These are phyloP conservation scores for Adelges cooleyi DNA, from an alignment of 1,140 invertebrate species.

Conservation along the genomic window DNA sequence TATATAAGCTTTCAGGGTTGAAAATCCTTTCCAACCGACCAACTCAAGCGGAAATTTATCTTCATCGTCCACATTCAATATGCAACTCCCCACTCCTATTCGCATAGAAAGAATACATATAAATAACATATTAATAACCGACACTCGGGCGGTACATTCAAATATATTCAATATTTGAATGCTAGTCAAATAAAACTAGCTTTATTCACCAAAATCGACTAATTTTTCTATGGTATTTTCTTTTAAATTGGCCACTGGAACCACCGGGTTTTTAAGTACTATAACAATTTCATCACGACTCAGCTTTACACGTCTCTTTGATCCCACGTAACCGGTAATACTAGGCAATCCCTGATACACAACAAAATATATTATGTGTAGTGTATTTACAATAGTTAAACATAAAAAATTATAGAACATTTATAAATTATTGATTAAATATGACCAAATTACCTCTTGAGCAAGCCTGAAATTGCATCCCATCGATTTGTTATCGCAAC, in stretches of 20 bases:
- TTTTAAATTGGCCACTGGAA: conserved; percentile 52
- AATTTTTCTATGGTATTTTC: conserved; percentile 50
- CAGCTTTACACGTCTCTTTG: conserved; percentile 50
- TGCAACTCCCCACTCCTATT: conserved; percentile 61
- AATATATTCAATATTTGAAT: background rate
- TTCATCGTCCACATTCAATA: conserved; percentile 45
- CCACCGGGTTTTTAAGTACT: conserved; percentile 62
- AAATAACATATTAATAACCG: conserved; percentile 20
- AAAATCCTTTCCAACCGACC: conserved; percentile 83
- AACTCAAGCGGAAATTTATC: conserved; percentile 53
- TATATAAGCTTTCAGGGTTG: conserved; percentile 74
- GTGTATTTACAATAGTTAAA: background rate
- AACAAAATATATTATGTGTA: conserved; percentile 31
- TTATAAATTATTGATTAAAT: too few species aligned
- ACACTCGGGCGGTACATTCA: background rate
- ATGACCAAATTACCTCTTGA: conserved; percentile 51
- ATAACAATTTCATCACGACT: conserved; percentile 63
- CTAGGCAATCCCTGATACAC: conserved; percentile 58
- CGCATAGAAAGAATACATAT: too few species aligned
- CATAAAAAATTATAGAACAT: too few species aligned
- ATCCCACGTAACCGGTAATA: conserved; percentile 52
- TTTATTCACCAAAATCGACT: conserved; percentile 49
- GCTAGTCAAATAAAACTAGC: background rate
- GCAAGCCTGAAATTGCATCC: conserved; percentile 59
- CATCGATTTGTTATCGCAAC: conserved; percentile 82